Evolutionary conservation across 1,140 invertebrate genomes (phyloP), one percentile per base, ranked within the genome.

Genomic region (Druon quercuslanigerum): DNA sequence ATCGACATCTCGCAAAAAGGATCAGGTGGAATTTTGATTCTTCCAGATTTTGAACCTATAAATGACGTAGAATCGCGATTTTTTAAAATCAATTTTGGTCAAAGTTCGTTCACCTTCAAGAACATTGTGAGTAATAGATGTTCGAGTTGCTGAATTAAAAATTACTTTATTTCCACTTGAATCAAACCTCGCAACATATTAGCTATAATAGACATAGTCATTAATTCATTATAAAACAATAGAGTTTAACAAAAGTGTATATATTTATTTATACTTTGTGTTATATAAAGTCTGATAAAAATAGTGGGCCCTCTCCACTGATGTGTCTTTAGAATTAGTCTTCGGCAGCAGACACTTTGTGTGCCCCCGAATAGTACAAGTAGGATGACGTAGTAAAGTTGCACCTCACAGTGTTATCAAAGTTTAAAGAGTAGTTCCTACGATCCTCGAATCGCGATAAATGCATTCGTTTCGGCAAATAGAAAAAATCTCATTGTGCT

Each of bases 261-360:
- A 85, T 83, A 51, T 72, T 72, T 52, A 84, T 83, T 83, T 82
- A 84, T 82, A 75, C 52, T 85, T 85, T 81, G 80, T 83, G 82
- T 83, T 83, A 84, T 88, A 87, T 87, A 88, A 89, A 89, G 84
- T 88, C 84, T 84, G 85, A 88, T 86, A 88, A 87, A 87, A 88
- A 86, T 85, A 86, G 84, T 84, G 80, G 85, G 85, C 82, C 84
- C 77, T 77, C 77, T 82, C 79, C 84, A 83, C 77, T 74, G 75
- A 83, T 82, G 78, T 82, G 77, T 78, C 50, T 81, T 81, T 78
- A 76, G 84, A 87, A 82, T 87, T 80, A 84, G 46, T 82, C 79
- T 80, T 78, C 76, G 50, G 25, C 51, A 74, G 74, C 46, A 46
- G 20, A 78, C 76, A 79, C 77, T 73, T 75, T 25, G 52, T 25